phyloP scores from a whole-genome alignment of 1,140 invertebrate genomes.

The Tyrophagus putrescentiae region DNA sequence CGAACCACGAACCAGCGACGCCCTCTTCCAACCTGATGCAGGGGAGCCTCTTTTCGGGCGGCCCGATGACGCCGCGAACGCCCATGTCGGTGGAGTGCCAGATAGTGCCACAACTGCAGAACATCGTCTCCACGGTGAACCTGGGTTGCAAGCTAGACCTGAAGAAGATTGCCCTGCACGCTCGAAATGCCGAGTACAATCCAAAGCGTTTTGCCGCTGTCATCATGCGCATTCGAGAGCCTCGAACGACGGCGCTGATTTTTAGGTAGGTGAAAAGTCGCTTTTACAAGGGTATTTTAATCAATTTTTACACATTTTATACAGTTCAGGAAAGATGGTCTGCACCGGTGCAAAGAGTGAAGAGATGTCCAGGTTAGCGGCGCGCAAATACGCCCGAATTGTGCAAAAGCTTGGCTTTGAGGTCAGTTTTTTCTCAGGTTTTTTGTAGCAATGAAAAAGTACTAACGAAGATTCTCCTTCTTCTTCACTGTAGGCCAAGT shows the following conservation, averaged over 20 bases:
- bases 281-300: too few relatives aligned
- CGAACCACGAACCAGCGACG: not conserved
- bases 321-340: conserved; percentile 99
- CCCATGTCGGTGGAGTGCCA: conserved; percentile 73
- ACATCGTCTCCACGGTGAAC: conserved; percentile 96
- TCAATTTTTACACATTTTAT: too few relatives aligned
- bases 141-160: conserved; percentile 86
- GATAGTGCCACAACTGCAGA: conserved; percentile 83
- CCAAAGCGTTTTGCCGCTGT: conserved; percentile 99
- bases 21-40: not conserved
- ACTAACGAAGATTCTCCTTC: conserved; percentile 19
- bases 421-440: conserved; percentile 40
- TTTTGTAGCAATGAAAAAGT: not conserved
- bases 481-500: conserved; percentile 66
- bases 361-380: conserved; percentile 87
- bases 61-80: conserved; percentile 31
- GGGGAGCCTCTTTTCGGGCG: not conserved
- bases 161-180: conserved; percentile 95
- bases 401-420: conserved; percentile 95
- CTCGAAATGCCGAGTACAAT: conserved; percentile 99
- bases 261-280: too few relatives aligned
- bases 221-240: conserved; percentile 98
- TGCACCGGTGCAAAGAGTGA: conserved; percentile 99
- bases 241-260: conserved; percentile 93
- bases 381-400: conserved; percentile 95